Base-by-base conservation (phyloP, 2,113 vertebrate species). In the Carassius gibelio region DNA sequence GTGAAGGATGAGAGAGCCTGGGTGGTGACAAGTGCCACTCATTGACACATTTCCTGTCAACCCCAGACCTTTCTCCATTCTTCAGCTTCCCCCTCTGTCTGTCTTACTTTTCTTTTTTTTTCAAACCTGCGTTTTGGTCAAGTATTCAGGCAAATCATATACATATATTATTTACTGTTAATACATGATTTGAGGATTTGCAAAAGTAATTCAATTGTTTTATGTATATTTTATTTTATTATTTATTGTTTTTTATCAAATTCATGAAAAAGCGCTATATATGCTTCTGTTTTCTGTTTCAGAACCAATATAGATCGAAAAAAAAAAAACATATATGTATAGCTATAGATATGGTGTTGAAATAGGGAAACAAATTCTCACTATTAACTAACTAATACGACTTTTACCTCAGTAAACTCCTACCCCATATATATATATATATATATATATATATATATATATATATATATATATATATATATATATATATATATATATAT, bases 1-100 rank as follows among this genome's bases (percentile, higher is more conserved):
- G 79, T 92, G 93, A 91, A 91, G 92, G 88, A 89, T 90, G 86
- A 87, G 81, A 89, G 83, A 82, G 74, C 88, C 71, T 81, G 89
- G 89, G 85, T 89, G 90, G 89, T 89, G 90, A 92, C 90, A 91
- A 89, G 90, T 94, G 91, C 66, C 81, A 86, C 81, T 87, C 79
- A 83, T 76, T 55, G 61, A 75, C 74, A 84, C 78, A 72, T 74
- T 52, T 69, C 30, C 61, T 69, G 79, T 81, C 79, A 69, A 68
- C 17, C 62, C 3, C 2, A 61, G 64, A 66, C 64, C 55, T 85
- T 71, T 59, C 75, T 80, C 26, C 0, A 38, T 76, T 72, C 57
- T 80, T 59, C 50, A 59, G 64, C 76, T 36, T 88, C 81, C 34
- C 26, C 38, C 64, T 75, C 75, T 50, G 52, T 42, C n/a, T 38